These are phyloP conservation scores for Prostheceraeus crozeri DNA, from an alignment of 2,888 invertebrate species.

Conservation along the genomic window DNA sequence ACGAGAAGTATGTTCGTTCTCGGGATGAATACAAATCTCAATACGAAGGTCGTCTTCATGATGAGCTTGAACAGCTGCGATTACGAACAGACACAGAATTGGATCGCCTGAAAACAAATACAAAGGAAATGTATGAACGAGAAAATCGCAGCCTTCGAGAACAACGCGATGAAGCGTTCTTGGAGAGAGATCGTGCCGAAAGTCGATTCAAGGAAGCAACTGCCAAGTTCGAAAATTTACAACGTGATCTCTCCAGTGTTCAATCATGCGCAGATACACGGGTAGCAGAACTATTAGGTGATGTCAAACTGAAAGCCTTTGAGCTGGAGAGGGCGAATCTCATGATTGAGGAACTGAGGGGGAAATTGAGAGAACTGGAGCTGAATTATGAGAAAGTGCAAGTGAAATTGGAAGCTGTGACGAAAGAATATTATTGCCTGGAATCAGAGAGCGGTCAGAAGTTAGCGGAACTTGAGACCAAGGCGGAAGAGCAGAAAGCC, in stretches of 20 bases:
- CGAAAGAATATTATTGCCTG: constrained; percentile 54
- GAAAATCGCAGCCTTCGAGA: constrained; percentile 53
- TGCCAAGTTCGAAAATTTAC: constrained; percentile 50
- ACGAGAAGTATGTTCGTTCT: constrained; percentile 56
- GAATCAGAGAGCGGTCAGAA: constrained; percentile 50
- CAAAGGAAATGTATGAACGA: constrained; percentile 55
- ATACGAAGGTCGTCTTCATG: constrained; percentile 52
- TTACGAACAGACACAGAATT: constrained; percentile 52
- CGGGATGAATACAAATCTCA: constrained; percentile 55
- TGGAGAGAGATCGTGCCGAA: constrained; percentile 51
- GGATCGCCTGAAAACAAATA: constrained; percentile 51
- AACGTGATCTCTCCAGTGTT: constrained; percentile 45
- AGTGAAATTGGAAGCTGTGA: constrained; percentile 52
- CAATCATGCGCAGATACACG: constrained; percentile 48
- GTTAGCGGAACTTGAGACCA: constrained; percentile 50
- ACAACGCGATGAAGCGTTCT: constrained; percentile 52
- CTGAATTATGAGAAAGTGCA: constrained; percentile 54
- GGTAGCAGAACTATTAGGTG: constrained; percentile 51
- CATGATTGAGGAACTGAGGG: constrained; percentile 52
- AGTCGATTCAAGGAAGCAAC: constrained; percentile 47
- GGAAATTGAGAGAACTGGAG: constrained; percentile 50
- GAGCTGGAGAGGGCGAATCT: constrained; percentile 53
- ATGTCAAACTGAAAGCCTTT: constrained; percentile 54
- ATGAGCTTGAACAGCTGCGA: constrained; percentile 52
- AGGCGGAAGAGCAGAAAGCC: constrained; percentile 47